Evolutionary conservation across 2,797 vertebrate genomes (phyloP).

Genomic region (Tragelaphus eurycerus): DNA sequence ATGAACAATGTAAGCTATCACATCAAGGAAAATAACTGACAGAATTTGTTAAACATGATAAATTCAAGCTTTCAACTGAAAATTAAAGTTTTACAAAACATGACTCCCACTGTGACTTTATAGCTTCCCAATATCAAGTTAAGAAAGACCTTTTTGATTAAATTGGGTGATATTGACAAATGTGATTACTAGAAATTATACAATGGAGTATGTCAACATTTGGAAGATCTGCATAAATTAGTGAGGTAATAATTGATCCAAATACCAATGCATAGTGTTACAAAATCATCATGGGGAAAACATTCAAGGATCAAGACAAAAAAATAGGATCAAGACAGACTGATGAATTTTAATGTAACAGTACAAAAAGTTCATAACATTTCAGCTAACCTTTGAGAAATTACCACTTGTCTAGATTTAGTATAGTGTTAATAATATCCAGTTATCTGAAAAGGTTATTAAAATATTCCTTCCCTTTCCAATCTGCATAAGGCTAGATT

Average conservation of each 20-base stretch:
- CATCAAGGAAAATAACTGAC: neutral
- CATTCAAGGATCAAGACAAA: neutral
- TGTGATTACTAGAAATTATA: neutral
- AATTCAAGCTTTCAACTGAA: slow-evolving; percentile 42
- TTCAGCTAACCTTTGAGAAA: neutral
- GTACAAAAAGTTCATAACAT: neutral
- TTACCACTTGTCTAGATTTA: neutral
- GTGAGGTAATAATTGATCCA: neutral
- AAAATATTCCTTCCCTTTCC: neutral
- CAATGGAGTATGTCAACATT: neutral
- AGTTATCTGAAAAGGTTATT: neutral
- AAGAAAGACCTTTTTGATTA: neutral
- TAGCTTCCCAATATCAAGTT: neutral
- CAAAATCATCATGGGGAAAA: neutral
- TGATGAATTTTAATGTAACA: neutral
- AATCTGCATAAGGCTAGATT: neutral
- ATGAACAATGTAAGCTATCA: neutral
- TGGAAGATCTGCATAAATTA: neutral
- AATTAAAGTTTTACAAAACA: neutral
- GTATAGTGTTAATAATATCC: neutral
- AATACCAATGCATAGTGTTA: neutral
- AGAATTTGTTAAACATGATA: neutral
- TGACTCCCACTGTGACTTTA: neutral
- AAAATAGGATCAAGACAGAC: neutral
- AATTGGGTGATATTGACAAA: neutral